Conservation (phyloP, 2,797 vertebrate genomes). For the Scyliorhinus canicula region DNA sequence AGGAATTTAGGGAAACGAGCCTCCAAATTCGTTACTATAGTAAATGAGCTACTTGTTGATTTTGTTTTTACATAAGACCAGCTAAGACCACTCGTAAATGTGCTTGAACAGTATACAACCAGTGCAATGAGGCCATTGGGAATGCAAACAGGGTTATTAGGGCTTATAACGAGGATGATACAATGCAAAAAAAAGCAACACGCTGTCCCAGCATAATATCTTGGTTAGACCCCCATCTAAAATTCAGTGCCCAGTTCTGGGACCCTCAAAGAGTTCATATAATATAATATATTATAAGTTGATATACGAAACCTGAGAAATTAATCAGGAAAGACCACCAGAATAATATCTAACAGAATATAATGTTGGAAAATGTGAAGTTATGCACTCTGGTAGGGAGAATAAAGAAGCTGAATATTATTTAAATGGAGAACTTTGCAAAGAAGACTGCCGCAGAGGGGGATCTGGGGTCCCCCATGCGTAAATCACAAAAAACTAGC, state of each 20-base stretch:
- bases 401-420: too few species aligned
- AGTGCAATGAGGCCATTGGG: not conserved
- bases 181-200: not conserved
- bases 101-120: not conserved
- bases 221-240: not conserved
- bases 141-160: not conserved
- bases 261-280: not conserved
- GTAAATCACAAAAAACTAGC: too few species aligned
- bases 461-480: too few species aligned
- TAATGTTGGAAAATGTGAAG: too few species aligned
- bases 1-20: constrained; percentile 5
- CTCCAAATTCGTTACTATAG: constrained; percentile 3
- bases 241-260: not conserved
- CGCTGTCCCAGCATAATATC: not conserved
- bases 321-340: not conserved
- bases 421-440: too few species aligned
- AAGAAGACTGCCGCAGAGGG: too few species aligned
- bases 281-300: too few species aligned
- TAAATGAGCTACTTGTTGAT: constrained; percentile 17
- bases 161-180: not conserved
- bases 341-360: not conserved
- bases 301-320: not conserved
- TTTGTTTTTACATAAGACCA: not conserved
- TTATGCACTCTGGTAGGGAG: too few species aligned
- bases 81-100: not conserved